Conservation (phyloP, 1,140 invertebrate species). For the Araneus ventricosus region DNA sequence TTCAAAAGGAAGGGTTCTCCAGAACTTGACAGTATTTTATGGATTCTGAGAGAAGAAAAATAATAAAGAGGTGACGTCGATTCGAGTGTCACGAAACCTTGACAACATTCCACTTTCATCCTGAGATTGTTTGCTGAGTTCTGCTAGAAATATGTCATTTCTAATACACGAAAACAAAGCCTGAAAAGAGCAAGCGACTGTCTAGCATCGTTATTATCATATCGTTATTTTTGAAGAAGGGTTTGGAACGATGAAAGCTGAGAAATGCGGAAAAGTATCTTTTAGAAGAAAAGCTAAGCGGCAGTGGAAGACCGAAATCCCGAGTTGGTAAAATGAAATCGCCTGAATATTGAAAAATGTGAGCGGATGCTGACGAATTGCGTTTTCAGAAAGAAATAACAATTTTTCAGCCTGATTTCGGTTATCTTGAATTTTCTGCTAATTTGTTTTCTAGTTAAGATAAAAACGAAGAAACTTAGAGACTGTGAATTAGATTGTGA, state of each 20-base stretch:
- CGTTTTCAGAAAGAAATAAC: background rate
- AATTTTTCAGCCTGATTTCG: no score
- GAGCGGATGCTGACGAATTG: background rate
- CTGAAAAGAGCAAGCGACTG: background rate
- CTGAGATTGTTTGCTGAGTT: background rate
- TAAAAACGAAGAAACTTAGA: no score
- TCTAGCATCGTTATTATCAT: background rate
- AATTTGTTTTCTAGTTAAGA: no score
- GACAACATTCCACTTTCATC: constrained; percentile 8
- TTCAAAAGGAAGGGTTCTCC: background rate
- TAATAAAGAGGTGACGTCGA: background rate
- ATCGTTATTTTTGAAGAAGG: background rate
- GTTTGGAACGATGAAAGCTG: background rate
- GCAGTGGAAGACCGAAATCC: background rate
- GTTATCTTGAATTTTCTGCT: no score
- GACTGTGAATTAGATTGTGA: no score
- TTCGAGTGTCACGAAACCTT: background rate
- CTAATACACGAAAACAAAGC: background rate
- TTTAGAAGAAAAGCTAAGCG: background rate
- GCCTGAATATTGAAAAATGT: background rate
- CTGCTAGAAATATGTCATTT: background rate
- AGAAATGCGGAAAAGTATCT: background rate
- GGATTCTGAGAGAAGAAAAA: background rate
- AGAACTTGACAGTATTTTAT: background rate
- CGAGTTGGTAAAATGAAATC: background rate